Evolutionary conservation across 2,113 vertebrate genomes (phyloP).

Genomic region (Azemiops feae): DNA sequence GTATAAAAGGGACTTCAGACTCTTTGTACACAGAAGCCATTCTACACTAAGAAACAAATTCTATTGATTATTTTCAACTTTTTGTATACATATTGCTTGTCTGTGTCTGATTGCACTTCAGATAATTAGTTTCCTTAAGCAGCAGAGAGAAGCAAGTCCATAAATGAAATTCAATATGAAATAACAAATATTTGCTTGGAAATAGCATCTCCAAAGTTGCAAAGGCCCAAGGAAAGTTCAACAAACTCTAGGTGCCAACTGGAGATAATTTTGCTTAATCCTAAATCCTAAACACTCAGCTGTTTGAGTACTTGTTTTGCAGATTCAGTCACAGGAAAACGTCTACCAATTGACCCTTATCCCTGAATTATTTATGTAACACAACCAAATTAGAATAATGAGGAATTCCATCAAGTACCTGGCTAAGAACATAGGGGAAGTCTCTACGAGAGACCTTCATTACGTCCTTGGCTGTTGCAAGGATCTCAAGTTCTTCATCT

Average conservation of each 20-base stretch:
- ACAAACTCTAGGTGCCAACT: not conserved
- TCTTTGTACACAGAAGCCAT: not conserved
- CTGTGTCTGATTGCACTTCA: not conserved
- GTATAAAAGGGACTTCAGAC: not conserved
- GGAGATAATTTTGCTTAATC: not conserved
- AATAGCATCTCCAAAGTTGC: not conserved
- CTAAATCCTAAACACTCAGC: not conserved
- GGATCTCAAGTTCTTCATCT: conserved; percentile 72
- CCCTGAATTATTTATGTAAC: not conserved
- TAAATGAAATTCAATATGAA: not conserved
- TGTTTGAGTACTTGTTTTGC: not conserved
- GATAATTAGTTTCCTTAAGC: not conserved
- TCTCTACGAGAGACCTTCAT: conserved; percentile 87
- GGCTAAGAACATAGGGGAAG: conserved; percentile 80
- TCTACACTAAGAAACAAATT: not conserved
- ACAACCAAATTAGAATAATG: not conserved
- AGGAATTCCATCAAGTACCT: conserved; percentile 66
- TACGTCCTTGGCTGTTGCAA: conserved; percentile 71
- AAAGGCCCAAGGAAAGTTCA: not conserved
- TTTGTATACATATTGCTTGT: not conserved
- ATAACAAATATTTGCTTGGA: not conserved
- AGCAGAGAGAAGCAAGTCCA: not conserved
- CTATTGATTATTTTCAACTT: not conserved
- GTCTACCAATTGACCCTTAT: not conserved
- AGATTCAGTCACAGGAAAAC: not conserved